Evolutionary conservation across 2,888 invertebrate genomes (phyloP), one percentile per base, ranked within the genome.

Genomic region (Pollenia griseotomentosa): DNA sequence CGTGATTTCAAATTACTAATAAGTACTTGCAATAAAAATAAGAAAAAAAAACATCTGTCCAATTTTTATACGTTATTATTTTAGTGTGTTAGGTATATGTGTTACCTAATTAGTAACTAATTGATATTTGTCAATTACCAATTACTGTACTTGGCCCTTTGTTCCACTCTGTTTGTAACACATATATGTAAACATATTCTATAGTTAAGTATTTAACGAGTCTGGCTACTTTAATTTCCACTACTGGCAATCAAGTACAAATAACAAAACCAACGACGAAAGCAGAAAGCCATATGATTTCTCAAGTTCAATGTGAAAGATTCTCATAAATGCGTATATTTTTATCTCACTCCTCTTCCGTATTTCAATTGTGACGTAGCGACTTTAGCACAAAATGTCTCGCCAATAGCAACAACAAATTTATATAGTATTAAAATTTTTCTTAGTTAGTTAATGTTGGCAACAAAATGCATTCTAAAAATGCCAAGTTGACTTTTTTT

Each of bases 291-390:
- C 66, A 44, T 80, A 80, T 63, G 71, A 66, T 81, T 73, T 46
- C 23, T 74, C 81, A 82, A 82, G 81, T 82, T 79, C 80, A 85
- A 73, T 79, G 73, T 73, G 59, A 16, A 44, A 77, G 14, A 66
- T 48, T 51, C 53, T 51, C 16, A 40, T 23, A 51, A 55, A 55
- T 63, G 11, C n/a, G 14, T 51, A 33, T 66, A 23, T 42, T 44
- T 6, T 42, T 42, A 16, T 23, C 46, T 48, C 16, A 61, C 19
- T 46, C n/a, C 33, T 23, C 48, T 74, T 73, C 57, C 57, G 46
- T 57, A 48, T 74, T 61, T 74, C 2, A 16, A 59, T 61, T 61
- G 33, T 48, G 2, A 19, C 33, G 7, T 23, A 23, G 6, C 68
- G 66, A 48, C 66, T 66, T 19, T 12, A 40, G 66, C 66, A 12